Evolutionary conservation across 2,113 vertebrate species (phyloP), one percentile per base, ranked within the genome.

Genomic region (Numenius arquata): DNA sequence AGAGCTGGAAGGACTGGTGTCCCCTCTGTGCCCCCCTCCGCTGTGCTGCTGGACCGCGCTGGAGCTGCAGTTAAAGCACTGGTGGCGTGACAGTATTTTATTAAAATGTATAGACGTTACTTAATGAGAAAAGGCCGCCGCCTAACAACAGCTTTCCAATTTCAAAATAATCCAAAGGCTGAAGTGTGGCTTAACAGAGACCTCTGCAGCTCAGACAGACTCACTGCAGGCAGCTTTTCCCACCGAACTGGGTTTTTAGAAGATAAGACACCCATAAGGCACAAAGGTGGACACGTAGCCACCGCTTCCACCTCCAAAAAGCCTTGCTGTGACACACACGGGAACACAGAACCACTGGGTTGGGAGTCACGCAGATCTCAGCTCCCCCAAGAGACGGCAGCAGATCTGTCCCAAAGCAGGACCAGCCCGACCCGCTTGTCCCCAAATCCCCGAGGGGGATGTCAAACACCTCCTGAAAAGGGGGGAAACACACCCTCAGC

Each of bases 381-480:
- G 1, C 32, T 14, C 40, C 9, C 25, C 25, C 1, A 2, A 56
- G 71, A 0, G 1, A 25, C 18, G 11, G 62, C 53, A 9, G 58
- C 52, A 45, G 30, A 8, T 9, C 73, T 7, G 27, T 21, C 62
- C 75, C 65, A 29, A 38, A 68, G 73, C 78, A 20, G 67, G 66
- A 22, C 1, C 73, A 15, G 22, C 50, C 23, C 5, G 26, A 58
- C 12, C 38, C 4, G 0, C 23, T 16, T 15, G 45, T 6, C 47
- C 70, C 70, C 75, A 56, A 2, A n/a, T 22, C 22, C 65, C 12
- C 48, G 1, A 8, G 1, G 19, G 36, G 34, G 56, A 26, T 3
- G 8, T 26, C 74, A 21, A 29, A 66, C 1, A 0, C 17, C 41
- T 45, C 70, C 68, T 3, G 0, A n/a, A 38, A 61, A 1, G 0